Conservation (phyloP, 2,888 invertebrate genomes). For the Cerastis leucographa region DNA sequence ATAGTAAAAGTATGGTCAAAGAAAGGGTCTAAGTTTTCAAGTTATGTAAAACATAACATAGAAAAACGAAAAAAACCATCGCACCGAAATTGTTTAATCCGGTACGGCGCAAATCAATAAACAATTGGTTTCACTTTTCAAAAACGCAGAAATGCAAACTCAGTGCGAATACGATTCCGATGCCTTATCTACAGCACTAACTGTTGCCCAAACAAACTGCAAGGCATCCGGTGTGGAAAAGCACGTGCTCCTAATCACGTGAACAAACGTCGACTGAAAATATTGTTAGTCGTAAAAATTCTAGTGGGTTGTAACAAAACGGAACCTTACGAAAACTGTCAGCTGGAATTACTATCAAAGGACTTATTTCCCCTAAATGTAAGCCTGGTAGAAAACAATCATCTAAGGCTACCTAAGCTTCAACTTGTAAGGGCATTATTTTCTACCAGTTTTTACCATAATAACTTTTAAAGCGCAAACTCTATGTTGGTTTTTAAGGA, state of each 20-base stretch:
- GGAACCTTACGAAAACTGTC: conserved; percentile 53
- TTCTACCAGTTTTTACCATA: not conserved
- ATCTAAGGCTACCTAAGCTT: not conserved
- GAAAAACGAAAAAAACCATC: not conserved
- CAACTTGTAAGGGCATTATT: not conserved
- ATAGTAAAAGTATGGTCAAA: not conserved
- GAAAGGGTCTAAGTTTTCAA: not conserved
- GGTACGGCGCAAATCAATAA: conserved; percentile 38
- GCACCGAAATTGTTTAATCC: conserved; percentile 11
- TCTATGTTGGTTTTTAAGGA: not conserved
- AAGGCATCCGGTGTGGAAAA: conserved; percentile 64
- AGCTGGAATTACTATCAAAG: conserved; percentile 12
- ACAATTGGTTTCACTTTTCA: conserved; percentile 29
- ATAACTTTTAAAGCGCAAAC: conserved; percentile 8
- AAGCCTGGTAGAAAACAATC: not conserved
- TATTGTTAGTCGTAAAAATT: conserved; percentile 74
- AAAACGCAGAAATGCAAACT: conserved; percentile 26
- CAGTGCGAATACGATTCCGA: conserved; percentile 48
- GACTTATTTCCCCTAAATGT: not conserved
- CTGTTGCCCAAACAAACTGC: conserved; percentile 69
- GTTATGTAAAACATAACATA: not conserved
- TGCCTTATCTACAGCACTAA: conserved; percentile 63
- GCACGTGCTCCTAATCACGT: conserved; percentile 72
- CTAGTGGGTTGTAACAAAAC: conserved; percentile 56
- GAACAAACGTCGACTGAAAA: conserved; percentile 70